Evolutionary conservation across 2,113 vertebrate genomes (phyloP), one percentile per base, ranked within the genome.

Genomic region (Nanorana parkeri): DNA sequence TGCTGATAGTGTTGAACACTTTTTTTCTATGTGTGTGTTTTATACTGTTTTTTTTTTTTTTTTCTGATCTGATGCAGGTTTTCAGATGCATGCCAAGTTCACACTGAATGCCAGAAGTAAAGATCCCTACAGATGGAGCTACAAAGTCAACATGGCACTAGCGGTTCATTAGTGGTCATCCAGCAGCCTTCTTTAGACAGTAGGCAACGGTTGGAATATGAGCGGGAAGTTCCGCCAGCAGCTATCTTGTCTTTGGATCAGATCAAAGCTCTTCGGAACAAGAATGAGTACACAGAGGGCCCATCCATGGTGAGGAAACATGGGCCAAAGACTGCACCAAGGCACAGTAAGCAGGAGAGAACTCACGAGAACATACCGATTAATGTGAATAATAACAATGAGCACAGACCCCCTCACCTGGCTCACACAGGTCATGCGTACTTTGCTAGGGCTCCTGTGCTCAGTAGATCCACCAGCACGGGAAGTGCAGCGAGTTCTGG

Each of bases 1-100:
- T 32, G 29, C 3, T 32, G 3, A 5, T 32, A 3, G 29, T n/a
- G n/a, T n/a, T n/a, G n/a, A n/a, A n/a, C n/a, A n/a, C n/a, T n/a
- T n/a, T n/a, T n/a, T n/a, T n/a, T n/a, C n/a, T n/a, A n/a, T n/a
- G n/a, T n/a, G n/a, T 36, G 5, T 36, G 29, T 36, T 36, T 36
- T 36, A 6, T 36, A 36, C 5, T 5, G 29, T 36, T 36, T 3
- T 3, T 36, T 36, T 36, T 5, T 36, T 36, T 85, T 84, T 77
- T 81, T 85, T 21, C 77, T 81, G 74, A 83, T 86, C 84, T 85
- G 87, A 8, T 85, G 32, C 88, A 99, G 97, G 94, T 93, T 94
- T 94, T 98, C 97, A 94, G 94, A 98, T 99, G 97, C 95, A 93
- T 94, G 94, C 94, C 95, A 94, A 92, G 93, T 95, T 96, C 90